Percentiles rank a stretch among this genome's conserved stretches.
These are phyloP conservation scores for Heliconius melpomene DNA, from an alignment of 1,140 invertebrate genomes.

Conservation along the genomic window DNA sequence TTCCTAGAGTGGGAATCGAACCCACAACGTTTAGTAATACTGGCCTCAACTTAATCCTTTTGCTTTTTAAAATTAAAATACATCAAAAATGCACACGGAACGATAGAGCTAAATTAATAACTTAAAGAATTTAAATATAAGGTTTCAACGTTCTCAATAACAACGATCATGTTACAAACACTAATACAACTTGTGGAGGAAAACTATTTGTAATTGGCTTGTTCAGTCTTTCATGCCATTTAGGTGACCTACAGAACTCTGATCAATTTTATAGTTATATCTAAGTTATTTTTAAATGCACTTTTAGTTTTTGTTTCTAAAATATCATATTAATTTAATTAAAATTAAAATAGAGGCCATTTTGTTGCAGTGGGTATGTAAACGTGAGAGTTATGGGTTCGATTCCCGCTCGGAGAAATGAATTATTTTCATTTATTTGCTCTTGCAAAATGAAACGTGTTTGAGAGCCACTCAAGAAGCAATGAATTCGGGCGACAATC, in stretches of 20 bases:
- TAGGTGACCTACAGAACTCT: constrained; percentile 6
- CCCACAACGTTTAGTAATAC: too few species aligned
- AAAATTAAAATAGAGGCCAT: too few species aligned
- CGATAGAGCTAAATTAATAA: neutral
- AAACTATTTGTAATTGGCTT: constrained; percentile 10
- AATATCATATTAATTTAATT: neutral
- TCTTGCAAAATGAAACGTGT: too few species aligned
- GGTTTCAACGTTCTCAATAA: constrained; percentile 4
- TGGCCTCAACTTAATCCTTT: too few species aligned
- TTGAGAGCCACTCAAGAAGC: too few species aligned
- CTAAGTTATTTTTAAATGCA: neutral
- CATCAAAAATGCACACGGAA: neutral
- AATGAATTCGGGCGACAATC: too few species aligned
- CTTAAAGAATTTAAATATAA: neutral
- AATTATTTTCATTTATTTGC: too few species aligned
- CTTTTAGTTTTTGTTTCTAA: neutral
- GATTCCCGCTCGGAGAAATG: too few species aligned
- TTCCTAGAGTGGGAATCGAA: too few species aligned
- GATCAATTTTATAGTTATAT: neutral
- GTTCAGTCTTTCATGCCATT: neutral
- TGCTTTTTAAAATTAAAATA: neutral
- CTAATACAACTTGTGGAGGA: neutral
- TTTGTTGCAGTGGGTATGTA: too few species aligned
- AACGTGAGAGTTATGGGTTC: too few species aligned
- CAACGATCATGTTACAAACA: constrained; percentile 8